Evolutionary conservation across 2,888 invertebrate genomes (phyloP), one percentile per base, ranked within the genome.

Genomic region (Caenorhabditis uteleia): DNA sequence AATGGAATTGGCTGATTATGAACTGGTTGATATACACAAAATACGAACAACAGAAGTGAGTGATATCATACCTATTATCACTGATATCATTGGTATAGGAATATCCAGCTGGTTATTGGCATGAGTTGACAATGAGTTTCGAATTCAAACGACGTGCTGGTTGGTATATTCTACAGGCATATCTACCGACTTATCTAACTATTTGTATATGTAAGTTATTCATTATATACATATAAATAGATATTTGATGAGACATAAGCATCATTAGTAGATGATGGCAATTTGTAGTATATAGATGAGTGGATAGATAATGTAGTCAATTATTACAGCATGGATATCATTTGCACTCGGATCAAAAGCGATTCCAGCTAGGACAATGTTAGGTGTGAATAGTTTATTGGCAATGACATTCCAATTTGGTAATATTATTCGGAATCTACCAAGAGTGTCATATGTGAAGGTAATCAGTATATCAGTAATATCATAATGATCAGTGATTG

Each of bases 1-100:
- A 44, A 83, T 83, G 68, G 82, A 83, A 46, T 49, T 83, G 50
- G 83, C 83, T 18, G 83, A 83, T 50, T 83, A 83, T 49, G 79
- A 77, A 39, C 67, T 83, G 12, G 74, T 71, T 12, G 66, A 73
- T 44, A 80, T 81, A 27, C 45, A 66, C 20, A 77, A 76, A 40
- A 59, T 74, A 25, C 73, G 77, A n/a, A 77, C 57, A 16, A 68
- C 68, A 10, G 82, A 79, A 72, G 82, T 81, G 14, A 29, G 60
- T 16, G 5, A 18, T 36, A 29, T 29, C 29, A 29, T 8, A 29
- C 29, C n/a, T n/a, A 5, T n/a, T 12, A 14, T 12, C 7, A 34
- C 5, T 7, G 34, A n/a, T n/a, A 5, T 34, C n/a, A n/a, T 34
- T 34, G 34, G n/a, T 12, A 25, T 50, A 81, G 79, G 70, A 71